These are phyloP conservation scores for Armadillidium nasatum DNA, from an alignment of 1,140 invertebrate species.

Conservation along the genomic window DNA sequence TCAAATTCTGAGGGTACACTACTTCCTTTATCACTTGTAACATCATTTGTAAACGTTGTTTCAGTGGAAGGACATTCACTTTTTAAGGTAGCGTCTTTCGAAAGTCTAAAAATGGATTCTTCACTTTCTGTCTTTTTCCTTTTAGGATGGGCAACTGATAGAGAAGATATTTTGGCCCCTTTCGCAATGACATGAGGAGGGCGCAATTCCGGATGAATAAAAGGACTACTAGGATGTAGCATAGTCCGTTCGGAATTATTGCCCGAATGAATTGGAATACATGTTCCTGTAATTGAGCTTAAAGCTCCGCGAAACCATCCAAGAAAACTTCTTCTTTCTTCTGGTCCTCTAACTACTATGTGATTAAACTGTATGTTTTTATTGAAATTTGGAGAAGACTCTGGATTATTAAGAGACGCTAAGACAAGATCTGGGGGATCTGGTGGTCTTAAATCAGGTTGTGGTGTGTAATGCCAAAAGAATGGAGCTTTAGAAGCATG, in stretches of 20 bases:
- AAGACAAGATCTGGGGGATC: constrained; percentile 31
- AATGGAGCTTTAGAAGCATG: constrained; percentile 35
- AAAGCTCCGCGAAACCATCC: constrained; percentile 31
- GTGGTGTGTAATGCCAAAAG: constrained; percentile 42
- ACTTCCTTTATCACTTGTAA: not conserved
- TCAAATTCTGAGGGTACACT: not conserved
- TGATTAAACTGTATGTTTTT: constrained; percentile 18
- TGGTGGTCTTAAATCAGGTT: constrained; percentile 25
- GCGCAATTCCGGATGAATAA: constrained; percentile 30
- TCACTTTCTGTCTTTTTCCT: not conserved
- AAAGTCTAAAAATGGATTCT: not conserved
- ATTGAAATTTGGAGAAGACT: constrained; percentile 26
- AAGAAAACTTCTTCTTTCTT: constrained; percentile 26
- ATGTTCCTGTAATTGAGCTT: constrained; percentile 34
- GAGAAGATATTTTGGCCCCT: not conserved
- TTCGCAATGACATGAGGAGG: constrained; percentile 41
- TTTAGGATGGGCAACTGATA: not conserved
- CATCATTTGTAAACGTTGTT: not conserved
- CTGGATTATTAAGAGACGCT: constrained; percentile 18
- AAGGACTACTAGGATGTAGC: constrained; percentile 18
- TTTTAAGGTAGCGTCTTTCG: not conserved
- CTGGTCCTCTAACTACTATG: constrained; percentile 22
- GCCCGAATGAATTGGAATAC: constrained; percentile 27
- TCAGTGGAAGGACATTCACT: constrained; percentile 2
- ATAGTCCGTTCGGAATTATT: constrained; percentile 17